These are phyloP conservation scores for Hemicentrotus pulcherrimus DNA, from an alignment of 35 echinoderm and acorn worm genomes.

Conservation along the genomic window DNA sequence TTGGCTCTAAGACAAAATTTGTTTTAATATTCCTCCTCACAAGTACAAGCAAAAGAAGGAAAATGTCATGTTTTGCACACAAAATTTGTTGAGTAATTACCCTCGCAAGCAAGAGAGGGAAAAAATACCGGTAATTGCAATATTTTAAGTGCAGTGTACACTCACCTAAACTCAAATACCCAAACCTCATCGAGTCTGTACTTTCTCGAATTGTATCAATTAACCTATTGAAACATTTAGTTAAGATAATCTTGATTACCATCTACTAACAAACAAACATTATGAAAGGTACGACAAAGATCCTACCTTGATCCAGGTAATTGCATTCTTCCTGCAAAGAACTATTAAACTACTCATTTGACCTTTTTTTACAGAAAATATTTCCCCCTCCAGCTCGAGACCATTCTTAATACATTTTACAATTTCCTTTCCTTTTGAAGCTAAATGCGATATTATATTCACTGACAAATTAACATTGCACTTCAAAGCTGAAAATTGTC, in stretches of 20 bases:
- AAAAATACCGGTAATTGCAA: neutral
- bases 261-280: neutral
- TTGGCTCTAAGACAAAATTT: too few relatives aligned
- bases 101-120: neutral
- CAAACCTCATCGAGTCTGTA: too few relatives aligned
- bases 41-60: too few relatives aligned
- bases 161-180: neutral
- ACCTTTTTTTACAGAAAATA: neutral
- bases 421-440: conserved; percentile 6
- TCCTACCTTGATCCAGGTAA: neutral
- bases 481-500: neutral
- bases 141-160: neutral
- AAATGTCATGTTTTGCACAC: too few relatives aligned
- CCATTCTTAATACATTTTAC: neutral
- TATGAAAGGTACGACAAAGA: neutral
- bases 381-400: neutral
- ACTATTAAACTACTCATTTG: neutral
- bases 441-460: neutral
- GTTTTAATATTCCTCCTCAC: too few relatives aligned
- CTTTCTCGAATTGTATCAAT: too few relatives aligned
- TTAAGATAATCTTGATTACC: neutral
- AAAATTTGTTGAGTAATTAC: too few relatives aligned
- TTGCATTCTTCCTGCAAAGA: neutral
- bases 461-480: conserved; percentile 19
- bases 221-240: neutral